Conservation (phyloP, 2,888 invertebrate species). For the Spicauda simplicius region DNA sequence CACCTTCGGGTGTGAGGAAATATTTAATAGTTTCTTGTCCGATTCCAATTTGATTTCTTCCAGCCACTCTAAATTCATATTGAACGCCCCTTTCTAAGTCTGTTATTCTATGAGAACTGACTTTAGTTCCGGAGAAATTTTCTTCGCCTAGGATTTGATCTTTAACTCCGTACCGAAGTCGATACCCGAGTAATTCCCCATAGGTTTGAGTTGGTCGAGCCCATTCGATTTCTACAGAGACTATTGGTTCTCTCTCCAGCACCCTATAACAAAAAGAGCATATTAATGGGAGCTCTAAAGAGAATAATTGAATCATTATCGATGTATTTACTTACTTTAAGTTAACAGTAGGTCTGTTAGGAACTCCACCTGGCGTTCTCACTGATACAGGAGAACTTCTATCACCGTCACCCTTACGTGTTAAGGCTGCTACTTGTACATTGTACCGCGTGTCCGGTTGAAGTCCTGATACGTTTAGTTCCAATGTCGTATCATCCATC, state of each 20-base stretch:
- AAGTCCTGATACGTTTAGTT: constrained; percentile 93
- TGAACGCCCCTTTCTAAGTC: constrained; percentile 96
- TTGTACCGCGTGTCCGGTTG: constrained; percentile 98
- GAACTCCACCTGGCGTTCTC: constrained; percentile 97
- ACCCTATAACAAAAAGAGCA: constrained; percentile 83
- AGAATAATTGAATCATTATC: not conserved
- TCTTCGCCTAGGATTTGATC: constrained; percentile 91
- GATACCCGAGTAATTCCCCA: constrained; percentile 94
- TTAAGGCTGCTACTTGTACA: constrained; percentile 97
- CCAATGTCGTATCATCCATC: constrained; percentile 90
- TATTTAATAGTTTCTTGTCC: constrained; percentile 97
- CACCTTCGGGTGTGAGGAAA: constrained; percentile 97
- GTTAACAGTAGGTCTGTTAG: constrained; percentile 92
- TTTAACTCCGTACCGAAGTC: constrained; percentile 94
- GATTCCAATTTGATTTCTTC: constrained; percentile 96
- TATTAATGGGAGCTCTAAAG: not conserved
- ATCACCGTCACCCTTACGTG: constrained; percentile 98
- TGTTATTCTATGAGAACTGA: constrained; percentile 89
- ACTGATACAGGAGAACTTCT: constrained; percentile 93
- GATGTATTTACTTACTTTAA: constrained; percentile 86
- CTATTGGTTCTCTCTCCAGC: constrained; percentile 93
- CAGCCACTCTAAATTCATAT: constrained; percentile 98
- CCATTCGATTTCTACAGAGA: constrained; percentile 97
- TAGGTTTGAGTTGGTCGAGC: constrained; percentile 94
- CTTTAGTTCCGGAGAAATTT: constrained; percentile 88